phyloP scores from a whole-genome alignment of 2,797 vertebrate species.

The Uromys caudimaculatus region DNA sequence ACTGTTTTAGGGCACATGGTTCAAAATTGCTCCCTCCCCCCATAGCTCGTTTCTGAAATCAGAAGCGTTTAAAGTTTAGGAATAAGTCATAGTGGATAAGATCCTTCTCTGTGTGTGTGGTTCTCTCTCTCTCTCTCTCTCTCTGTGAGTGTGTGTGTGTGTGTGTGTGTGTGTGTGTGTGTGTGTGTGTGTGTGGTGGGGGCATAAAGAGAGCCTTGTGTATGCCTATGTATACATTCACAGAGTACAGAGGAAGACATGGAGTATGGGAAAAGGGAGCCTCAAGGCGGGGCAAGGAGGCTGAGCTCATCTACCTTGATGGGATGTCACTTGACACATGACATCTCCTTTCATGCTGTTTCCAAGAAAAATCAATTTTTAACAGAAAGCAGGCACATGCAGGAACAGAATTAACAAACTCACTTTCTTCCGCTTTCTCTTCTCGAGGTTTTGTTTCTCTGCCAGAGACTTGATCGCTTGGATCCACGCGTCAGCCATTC shows the following conservation, averaged over 20 bases:
- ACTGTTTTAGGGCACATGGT: neutral
- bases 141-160: neutral
- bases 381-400: slow-evolving; percentile 56
- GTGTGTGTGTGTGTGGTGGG: neutral
- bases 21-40: neutral
- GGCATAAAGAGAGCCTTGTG: neutral
- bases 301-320: neutral
- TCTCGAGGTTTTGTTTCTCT: slow-evolving; percentile 94
- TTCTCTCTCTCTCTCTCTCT: neutral
- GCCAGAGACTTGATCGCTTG: slow-evolving; percentile 94
- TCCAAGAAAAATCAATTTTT: slow-evolving; percentile 59
- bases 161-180: neutral
- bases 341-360: slow-evolving; percentile 59
- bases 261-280: neutral
- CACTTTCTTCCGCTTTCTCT: slow-evolving; percentile 96
- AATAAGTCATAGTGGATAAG: neutral
- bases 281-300: neutral
- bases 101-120: no score
- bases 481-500: slow-evolving; percentile 98
- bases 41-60: neutral
- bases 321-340: neutral
- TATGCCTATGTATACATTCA: neutral
- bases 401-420: slow-evolving; percentile 49
- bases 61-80: neutral
- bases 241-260: neutral